Evolutionary conservation across 2,888 invertebrate species (phyloP), one percentile per base, ranked within the genome.

Genomic region (Nymphalis urticae): DNA sequence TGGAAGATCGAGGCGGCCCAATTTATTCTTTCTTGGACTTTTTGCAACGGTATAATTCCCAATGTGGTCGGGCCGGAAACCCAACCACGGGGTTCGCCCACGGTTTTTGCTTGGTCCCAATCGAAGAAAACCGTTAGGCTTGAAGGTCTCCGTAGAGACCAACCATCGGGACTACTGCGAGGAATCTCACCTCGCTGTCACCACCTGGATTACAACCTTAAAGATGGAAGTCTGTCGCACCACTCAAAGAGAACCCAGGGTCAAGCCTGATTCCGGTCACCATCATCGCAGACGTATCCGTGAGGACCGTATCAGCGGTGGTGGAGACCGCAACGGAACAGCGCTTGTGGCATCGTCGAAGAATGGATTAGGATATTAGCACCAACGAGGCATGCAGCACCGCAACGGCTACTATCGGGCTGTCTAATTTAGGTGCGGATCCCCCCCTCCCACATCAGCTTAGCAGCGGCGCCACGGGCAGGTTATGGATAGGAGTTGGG

Each of bases 1-100:
- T 72, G 72, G 70, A 66, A 70, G 73, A 67, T 50, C 72, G 59
- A 70, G 72, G 62, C 48, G 69, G 64, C 47, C 61, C 27, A 32
- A 27, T 2, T 10, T 36, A 13, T 2, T 50, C 13, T 62, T 62
- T 27, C 13, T n/a, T 4, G 4, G 13, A 6, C 27, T 53, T 48
- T n/a, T 62, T 64, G 68, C 71, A 54, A 54, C n/a, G n/a, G n/a
- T 62, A 19, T 0, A 21, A 9, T n/a, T 36, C 56, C 61, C 24
- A 13, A 10, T 51, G 66, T 42, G 60, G 51, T 16, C 2, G 73
- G 68, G 69, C 32, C 32, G 73, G 70, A 64, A 60, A 63, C 68
- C 73, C 73, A n/a, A 27, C 56, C 68, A 64, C 64, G 32, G 62
- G 64, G 53, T 64, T 64, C 66, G 64, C 66, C 70, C 64, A 59